Evolutionary conservation across 2,113 vertebrate species (phyloP).

Genomic region (Toxotes chatareus): DNA sequence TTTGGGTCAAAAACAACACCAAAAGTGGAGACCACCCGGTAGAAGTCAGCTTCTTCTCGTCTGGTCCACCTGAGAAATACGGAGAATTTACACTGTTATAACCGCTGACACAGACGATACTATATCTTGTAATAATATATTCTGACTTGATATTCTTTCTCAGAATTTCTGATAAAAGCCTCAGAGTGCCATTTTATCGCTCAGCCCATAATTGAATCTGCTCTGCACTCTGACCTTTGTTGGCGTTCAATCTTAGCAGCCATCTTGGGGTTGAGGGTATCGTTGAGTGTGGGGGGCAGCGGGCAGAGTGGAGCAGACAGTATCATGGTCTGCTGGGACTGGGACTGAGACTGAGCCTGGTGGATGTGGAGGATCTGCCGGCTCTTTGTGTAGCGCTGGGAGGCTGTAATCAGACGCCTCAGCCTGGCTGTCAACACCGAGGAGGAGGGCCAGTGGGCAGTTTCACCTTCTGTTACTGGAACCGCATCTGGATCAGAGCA

Average conservation of each 20-base stretch:
- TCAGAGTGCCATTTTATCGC: not conserved
- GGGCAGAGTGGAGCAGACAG: conserved; percentile 86
- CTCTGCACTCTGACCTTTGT: conserved; percentile 87
- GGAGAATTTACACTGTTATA: not conserved
- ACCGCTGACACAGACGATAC: not conserved
- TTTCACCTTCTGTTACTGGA: conserved; percentile 88
- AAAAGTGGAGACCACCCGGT: conserved; percentile 97
- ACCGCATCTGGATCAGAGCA: conserved; percentile 82
- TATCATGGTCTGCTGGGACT: conserved; percentile 76
- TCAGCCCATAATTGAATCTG: not conserved
- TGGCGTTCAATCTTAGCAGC: conserved; percentile 98
- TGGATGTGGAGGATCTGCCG: conserved; percentile 93
- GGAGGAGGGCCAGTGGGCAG: conserved; percentile 94
- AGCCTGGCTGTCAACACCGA: conserved; percentile 95
- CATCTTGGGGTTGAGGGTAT: conserved; percentile 95
- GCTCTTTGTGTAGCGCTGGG: conserved; percentile 95
- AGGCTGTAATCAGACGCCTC: conserved; percentile 96
- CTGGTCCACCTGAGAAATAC: conserved; percentile 91
- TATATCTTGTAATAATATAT: not conserved
- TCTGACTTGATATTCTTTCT: not conserved
- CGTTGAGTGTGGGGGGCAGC: conserved; percentile 87
- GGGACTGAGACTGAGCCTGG: conserved; percentile 85
- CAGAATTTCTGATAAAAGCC: not conserved
- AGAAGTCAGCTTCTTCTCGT: conserved; percentile 98
- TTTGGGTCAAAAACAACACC: conserved; percentile 97